Percentiles rank a stretch among this genome's conserved stretches.
Evolutionary conservation across 2,113 vertebrate genomes (phyloP).

Genomic region (Grus americana): DNA sequence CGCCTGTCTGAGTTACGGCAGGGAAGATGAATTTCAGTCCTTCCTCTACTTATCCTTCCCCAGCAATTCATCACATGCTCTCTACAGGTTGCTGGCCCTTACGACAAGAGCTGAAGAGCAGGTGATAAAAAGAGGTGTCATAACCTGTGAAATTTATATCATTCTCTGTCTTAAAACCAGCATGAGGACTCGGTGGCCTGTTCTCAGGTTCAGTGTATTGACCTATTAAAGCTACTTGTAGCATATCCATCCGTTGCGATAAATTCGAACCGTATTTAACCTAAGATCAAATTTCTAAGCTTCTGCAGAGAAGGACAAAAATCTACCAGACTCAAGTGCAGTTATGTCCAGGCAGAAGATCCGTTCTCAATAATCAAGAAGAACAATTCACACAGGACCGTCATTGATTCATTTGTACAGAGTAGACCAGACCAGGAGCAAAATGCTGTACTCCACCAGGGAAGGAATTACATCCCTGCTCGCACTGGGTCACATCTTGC

Average conservation of each 20-base stretch:
- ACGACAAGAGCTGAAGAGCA: background rate
- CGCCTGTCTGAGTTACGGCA: background rate
- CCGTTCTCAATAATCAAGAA: background rate
- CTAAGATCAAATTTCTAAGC: background rate
- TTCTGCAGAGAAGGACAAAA: background rate
- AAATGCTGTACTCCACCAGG: background rate
- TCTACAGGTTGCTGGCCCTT: background rate
- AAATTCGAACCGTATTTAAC: background rate
- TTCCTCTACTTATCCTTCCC: background rate
- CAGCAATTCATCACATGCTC: background rate
- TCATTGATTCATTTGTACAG: background rate
- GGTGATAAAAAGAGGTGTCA: background rate
- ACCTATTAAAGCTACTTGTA: background rate
- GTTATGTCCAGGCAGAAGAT: background rate
- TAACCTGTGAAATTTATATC: background rate
- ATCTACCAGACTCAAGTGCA: background rate
- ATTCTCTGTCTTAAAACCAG: background rate
- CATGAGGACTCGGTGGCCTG: background rate
- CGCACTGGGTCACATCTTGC: background rate
- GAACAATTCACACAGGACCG: background rate
- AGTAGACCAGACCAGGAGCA: background rate
- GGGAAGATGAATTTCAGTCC: background rate
- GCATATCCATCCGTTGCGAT: background rate
- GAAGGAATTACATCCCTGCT: background rate
- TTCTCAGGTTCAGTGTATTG: background rate